Conservation (phyloP, 2,888 invertebrate species). For the Amiota communis region DNA sequence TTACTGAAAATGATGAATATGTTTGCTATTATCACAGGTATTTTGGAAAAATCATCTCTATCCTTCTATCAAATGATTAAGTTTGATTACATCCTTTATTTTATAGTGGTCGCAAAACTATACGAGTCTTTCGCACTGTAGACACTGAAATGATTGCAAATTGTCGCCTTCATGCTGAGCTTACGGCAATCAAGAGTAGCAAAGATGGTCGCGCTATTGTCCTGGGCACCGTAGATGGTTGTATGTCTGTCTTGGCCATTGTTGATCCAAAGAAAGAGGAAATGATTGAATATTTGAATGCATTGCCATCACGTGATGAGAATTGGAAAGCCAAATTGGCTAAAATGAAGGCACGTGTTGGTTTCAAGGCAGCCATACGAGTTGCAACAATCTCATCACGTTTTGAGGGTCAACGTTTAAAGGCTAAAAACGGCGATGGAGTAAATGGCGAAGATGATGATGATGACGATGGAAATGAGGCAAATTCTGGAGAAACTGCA, state of each 20-base stretch:
- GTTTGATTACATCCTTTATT: not conserved
- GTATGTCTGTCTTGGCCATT: constrained; percentile 90
- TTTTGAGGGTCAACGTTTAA: constrained; percentile 58
- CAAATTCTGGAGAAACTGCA: not conserved
- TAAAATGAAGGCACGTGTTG: constrained; percentile 78
- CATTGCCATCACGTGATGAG: constrained; percentile 82
- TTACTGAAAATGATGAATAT: constrained; percentile 94
- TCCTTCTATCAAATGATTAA: not conserved
- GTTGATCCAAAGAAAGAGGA: constrained; percentile 81
- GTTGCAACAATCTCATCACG: constrained; percentile 76
- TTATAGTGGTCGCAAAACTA: constrained; percentile 90
- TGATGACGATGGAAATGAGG: constrained; percentile 45
- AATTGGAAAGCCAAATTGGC: constrained; percentile 81
- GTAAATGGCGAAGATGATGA: constrained; percentile 52
- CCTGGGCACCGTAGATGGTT: constrained; percentile 94
- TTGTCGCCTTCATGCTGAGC: constrained; percentile 90
- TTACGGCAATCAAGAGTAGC: constrained; percentile 86
- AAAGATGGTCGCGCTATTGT: constrained; percentile 86
- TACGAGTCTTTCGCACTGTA: constrained; percentile 91
- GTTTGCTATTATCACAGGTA: constrained; percentile 91
- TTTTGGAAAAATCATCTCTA: not conserved
- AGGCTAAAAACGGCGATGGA: constrained; percentile 48
- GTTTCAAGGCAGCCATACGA: constrained; percentile 80
- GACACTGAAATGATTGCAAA: constrained; percentile 95
- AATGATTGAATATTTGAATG: constrained; percentile 78